Conservation (phyloP, 2,113 vertebrate species). For the Oostethus manadensis region DNA sequence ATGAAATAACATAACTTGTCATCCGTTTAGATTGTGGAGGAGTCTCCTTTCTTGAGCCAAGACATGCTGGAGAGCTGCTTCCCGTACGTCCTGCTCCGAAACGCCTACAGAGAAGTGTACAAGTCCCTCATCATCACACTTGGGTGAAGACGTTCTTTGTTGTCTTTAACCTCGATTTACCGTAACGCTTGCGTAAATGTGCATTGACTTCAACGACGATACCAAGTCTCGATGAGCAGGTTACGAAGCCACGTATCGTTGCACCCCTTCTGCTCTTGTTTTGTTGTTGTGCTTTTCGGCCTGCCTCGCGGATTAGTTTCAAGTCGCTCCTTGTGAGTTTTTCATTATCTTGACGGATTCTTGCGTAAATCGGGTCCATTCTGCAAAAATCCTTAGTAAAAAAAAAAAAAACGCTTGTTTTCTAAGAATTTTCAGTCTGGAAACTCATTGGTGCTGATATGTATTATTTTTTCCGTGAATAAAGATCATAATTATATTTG, state of each 20-base stretch:
- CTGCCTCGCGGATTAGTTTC: no score
- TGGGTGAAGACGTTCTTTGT: slow-evolving; percentile 41
- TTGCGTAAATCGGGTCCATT: background rate
- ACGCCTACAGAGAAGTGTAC: slow-evolving; percentile 86
- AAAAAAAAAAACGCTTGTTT: background rate
- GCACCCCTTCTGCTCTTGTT: no score
- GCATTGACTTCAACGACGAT: background rate
- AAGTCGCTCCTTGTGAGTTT: background rate
- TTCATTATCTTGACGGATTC: background rate
- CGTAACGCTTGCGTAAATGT: slow-evolving; percentile 5
- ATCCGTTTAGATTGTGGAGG: slow-evolving; percentile 78
- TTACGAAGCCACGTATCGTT: no score
- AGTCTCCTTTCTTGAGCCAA: slow-evolving; percentile 84
- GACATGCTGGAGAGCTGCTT: slow-evolving; percentile 91
- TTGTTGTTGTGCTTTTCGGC: no score
- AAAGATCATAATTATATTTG: slow-evolving; percentile 27
- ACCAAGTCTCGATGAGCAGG: no score
- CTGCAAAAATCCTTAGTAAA: background rate
- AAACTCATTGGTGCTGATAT: slow-evolving; percentile 2
- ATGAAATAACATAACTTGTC: background rate
- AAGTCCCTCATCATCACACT: slow-evolving; percentile 62
- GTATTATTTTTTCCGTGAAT: slow-evolving; percentile 22
- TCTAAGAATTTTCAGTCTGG: background rate
- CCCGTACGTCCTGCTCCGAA: slow-evolving; percentile 86
- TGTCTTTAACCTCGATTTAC: background rate